Evolutionary conservation across 1,140 invertebrate species (phyloP), one percentile per base, ranked within the genome.

Genomic region (Brachionus plicatilis): DNA sequence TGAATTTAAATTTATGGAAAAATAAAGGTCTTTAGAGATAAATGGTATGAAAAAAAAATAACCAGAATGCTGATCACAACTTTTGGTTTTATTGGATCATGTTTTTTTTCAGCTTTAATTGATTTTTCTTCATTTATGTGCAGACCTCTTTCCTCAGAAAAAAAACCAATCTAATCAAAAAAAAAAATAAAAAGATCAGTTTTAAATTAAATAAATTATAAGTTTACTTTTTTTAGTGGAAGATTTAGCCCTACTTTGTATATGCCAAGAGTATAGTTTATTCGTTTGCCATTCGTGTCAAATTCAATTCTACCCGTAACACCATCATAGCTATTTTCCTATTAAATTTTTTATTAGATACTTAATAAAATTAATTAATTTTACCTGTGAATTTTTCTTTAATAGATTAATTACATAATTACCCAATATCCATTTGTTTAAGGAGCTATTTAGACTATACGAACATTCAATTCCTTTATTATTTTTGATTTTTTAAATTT

Each of bases 61-160:
- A 82, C 79, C 14, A 65, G 9, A 24, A 82, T 82, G 45, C 79
- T 82, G 24, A 82, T 82, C 4, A 82, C 79, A 12, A 82, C 60
- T 68, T 65, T 65, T 12, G 56, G 56, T 29, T 82, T 82, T 27
- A 76, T 17, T 45, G 17, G 11, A 60, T 68, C 17, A 37, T 65
- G 24, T 65, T 66, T 60, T 68, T 68, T 65, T 27, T 24, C 53
- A 41, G 53, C 12, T 43, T 14, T 82, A 11, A 20, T 17, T 11
- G 50, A 17, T 82, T 68, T 82, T 41, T 65, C 79, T 43, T 82
- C 79, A 60, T 24, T 60, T 4, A 82, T 82, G 0, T 29, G 17
- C 8, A 82, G 41, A 47, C 79, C 79, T 41, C 27, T 60, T 43
- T 43, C 53, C 2, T 33, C 7, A 1, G 53, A 82, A 41, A n/a